These are phyloP conservation scores for Phalacrocorax brasilianus DNA, from an alignment of 2,113 vertebrate genomes.

Conservation along the genomic window DNA sequence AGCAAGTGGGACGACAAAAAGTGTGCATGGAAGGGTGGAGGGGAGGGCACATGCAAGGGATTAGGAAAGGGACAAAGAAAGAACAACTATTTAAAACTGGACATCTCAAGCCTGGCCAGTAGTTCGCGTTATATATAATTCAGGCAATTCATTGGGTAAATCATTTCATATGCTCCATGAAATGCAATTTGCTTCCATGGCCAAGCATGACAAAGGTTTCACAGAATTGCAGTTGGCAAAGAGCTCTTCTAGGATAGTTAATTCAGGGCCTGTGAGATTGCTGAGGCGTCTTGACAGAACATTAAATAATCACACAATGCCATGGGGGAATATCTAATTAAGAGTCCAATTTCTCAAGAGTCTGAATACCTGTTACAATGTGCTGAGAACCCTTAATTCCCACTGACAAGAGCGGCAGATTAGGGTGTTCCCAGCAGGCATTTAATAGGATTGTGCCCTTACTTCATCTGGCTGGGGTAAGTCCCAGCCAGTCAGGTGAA, in stretches of 20 bases:
- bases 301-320: conserved; percentile 39
- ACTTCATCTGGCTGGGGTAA: conserved; percentile 1
- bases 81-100: conserved; percentile 2
- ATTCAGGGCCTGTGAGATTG: conserved; percentile 17
- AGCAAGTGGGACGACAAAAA: neutral
- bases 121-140: neutral
- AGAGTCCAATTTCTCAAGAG: conserved; percentile 19
- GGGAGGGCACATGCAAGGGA: neutral
- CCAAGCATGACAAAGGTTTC: conserved; percentile 45
- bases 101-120: neutral
- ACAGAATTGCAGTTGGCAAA: neutral
- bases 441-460: conserved; percentile 28
- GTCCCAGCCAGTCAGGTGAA: conserved; percentile 2
- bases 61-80: neutral
- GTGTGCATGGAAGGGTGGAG: neutral
- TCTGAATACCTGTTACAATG: conserved; percentile 22
- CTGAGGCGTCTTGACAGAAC: conserved; percentile 14
- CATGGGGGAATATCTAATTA: conserved; percentile 46
- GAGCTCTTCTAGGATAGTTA: conserved; percentile 9
- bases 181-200: conserved; percentile 52
- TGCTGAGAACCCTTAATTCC: neutral
- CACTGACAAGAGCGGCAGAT: neutral
- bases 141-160: conserved; percentile 2
- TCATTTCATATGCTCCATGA: conserved; percentile 33
- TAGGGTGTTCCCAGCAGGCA: conserved; percentile 15